These are phyloP conservation scores for Drosophila saltans DNA, from an alignment of 1,140 invertebrate species.

Conservation along the genomic window DNA sequence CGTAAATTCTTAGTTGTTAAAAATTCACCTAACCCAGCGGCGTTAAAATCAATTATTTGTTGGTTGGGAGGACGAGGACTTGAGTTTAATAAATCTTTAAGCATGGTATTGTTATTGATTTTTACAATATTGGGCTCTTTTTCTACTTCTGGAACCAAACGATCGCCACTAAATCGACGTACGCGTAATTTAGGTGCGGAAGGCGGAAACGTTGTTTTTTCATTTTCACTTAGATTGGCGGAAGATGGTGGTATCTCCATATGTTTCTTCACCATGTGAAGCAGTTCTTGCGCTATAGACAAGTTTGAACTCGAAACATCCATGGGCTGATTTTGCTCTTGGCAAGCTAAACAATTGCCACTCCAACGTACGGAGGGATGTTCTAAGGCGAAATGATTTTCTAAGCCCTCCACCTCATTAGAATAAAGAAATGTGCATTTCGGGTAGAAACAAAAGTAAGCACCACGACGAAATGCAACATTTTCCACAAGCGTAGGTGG, in stretches of 20 bases:
- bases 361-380: slow-evolving; percentile 56
- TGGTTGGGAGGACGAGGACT: slow-evolving; percentile 37
- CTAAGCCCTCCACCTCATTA: slow-evolving; percentile 56
- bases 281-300: slow-evolving; percentile 36
- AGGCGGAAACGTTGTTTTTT: not conserved
- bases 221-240: not conserved
- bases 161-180: slow-evolving; percentile 65
- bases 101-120: slow-evolving; percentile 22
- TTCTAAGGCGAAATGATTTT: slow-evolving; percentile 56
- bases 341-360: slow-evolving; percentile 54
- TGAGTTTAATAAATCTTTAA: slow-evolving; percentile 34
- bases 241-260: not conserved
- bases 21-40: slow-evolving; percentile 42
- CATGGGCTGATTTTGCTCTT: not conserved
- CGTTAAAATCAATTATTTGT: slow-evolving; percentile 27
- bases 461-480: slow-evolving; percentile 40
- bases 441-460: slow-evolving; percentile 52
- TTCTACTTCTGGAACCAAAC: slow-evolving; percentile 8
- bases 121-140: not conserved
- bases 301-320: not conserved
- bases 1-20: slow-evolving; percentile 6
- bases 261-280: slow-evolving; percentile 42
- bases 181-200: slow-evolving; percentile 49
- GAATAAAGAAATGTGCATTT: slow-evolving; percentile 62
- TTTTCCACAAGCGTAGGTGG: slow-evolving; percentile 42